A percentile compares a stretch with the other conserved stretches of the same genome.
Conservation (phyloP, 2,888 invertebrate species). For the Amblyteles armatorius region DNA sequence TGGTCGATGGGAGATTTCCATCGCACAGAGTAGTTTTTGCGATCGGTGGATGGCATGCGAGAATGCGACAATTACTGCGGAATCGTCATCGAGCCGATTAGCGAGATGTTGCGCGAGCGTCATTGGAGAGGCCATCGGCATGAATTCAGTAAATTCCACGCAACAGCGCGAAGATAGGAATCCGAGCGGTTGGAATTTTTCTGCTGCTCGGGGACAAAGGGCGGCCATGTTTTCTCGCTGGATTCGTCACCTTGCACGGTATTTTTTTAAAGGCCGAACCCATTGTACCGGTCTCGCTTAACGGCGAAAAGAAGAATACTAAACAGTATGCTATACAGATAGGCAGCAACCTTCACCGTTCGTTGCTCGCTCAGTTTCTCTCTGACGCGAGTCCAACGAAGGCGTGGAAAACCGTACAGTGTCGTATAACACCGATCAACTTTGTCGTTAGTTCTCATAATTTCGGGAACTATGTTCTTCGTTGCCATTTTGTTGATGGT, state of each 20-base stretch:
- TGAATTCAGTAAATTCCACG: conserved; percentile 18
- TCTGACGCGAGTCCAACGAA: conserved; percentile 37
- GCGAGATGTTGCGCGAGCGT: conserved; percentile 37
- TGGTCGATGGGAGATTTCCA: conserved; percentile 38
- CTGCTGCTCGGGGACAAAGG: background rate
- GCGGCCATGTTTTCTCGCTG: conserved; percentile 1
- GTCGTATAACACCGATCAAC: conserved; percentile 1
- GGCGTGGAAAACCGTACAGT: conserved; percentile 14
- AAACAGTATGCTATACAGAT: conserved; percentile 16
- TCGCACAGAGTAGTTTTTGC: background rate
- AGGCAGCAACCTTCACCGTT: conserved; percentile 55
- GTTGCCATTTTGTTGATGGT: conserved; percentile 14
- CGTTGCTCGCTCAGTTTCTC: conserved; percentile 44
- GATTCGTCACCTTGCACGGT: background rate
- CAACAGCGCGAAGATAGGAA: background rate
- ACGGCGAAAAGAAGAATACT: conserved; percentile 16
- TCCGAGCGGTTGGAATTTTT: conserved; percentile 1
- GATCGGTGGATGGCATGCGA: conserved; percentile 13
- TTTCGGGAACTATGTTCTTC: conserved; percentile 29
- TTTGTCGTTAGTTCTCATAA: conserved; percentile 1
- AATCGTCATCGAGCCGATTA: conserved; percentile 16
- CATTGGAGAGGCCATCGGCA: conserved; percentile 40
- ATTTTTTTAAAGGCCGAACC: background rate
- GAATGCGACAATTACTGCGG: conserved; percentile 6
- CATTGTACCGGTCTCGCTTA: background rate